Evolutionary conservation across 2,797 vertebrate genomes (phyloP), one percentile per base, ranked within the genome.

Genomic region (Bradypodion pumilum): DNA sequence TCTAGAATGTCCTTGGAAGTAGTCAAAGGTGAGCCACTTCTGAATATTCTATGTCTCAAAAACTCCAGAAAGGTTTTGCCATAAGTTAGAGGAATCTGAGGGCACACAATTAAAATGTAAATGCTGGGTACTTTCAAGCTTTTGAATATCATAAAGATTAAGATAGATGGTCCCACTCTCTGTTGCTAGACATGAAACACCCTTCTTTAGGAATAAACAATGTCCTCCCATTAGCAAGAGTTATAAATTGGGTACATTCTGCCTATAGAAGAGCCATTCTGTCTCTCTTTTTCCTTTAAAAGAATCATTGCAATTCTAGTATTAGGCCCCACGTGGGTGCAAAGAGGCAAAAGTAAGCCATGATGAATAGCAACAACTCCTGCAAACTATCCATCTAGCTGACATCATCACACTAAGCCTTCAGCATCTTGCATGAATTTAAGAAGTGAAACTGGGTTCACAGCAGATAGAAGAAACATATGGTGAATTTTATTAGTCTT

Each of bases 361-460:
- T 90, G 83, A 89, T 91, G 93, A 94, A 94, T 93, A 92, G 92
- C 92, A 92, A 92, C 92, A 93, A 92, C 74, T 92, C 86, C 70
- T 92, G 90, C 91, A 95, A 95, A 94, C 89, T 89, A 89, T 95
- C 95, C 75, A 63, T 93, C 87, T 92, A 87, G 83, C 93, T 95
- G 82, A 90, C 89, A 95, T 95, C 92, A 95, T 93, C 91, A 94
- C 91, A 89, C 91, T 92, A 94, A 94, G 92, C 88, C 83, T 94
- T 90, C 89, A 92, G 88, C 82, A 92, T 91, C 92, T 95, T 93
- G 79, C 74, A 89, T 91, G 93, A 91, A 95, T 94, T 96, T 94
- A 92, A 95, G 91, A 90, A 95, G 87, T 87, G 86, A 91, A 91
- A 76, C 88, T 56, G 86, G 60, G 82, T 84, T 94, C 75, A 60